Conservation (phyloP, 2,797 vertebrate species). For the Strix occidentalis region DNA sequence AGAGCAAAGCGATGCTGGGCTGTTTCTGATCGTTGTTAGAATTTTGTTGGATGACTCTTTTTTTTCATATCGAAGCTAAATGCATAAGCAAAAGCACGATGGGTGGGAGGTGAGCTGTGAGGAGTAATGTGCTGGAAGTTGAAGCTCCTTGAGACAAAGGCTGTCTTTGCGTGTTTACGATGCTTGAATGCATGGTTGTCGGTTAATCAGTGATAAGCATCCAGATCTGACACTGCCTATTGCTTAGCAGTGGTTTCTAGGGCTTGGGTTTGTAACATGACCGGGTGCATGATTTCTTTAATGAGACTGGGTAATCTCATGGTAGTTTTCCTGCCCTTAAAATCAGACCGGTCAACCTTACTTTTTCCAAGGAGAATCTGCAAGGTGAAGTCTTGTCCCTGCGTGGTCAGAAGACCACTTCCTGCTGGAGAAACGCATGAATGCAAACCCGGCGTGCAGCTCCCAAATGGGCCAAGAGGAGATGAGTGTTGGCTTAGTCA, state of each 20-base stretch:
- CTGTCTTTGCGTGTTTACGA: neutral
- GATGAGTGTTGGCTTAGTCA: neutral
- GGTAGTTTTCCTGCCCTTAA: neutral
- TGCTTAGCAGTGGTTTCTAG: neutral
- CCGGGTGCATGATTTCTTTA: neutral
- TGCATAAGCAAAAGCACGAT: neutral
- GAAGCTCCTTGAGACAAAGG: neutral
- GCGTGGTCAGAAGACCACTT: neutral
- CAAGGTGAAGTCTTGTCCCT: neutral
- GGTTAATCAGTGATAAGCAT: neutral
- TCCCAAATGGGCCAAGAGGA: fast-evolving
- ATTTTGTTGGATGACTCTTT: neutral
- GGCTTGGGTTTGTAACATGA: neutral
- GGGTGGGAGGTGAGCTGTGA: neutral
- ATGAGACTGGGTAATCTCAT: neutral
- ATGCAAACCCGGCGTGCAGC: fast-evolving
- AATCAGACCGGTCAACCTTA: neutral
- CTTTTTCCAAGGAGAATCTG: neutral
- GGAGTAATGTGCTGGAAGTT: neutral
- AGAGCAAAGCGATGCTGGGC: neutral
- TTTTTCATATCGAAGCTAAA: neutral
- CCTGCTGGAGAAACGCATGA: neutral
- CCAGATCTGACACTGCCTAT: neutral
- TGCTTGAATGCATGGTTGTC: fast-evolving
- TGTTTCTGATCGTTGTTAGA: neutral